These are phyloP conservation scores for Phrynocephalus vlangalii DNA, from an alignment of 2,797 vertebrate genomes.

Conservation along the genomic window DNA sequence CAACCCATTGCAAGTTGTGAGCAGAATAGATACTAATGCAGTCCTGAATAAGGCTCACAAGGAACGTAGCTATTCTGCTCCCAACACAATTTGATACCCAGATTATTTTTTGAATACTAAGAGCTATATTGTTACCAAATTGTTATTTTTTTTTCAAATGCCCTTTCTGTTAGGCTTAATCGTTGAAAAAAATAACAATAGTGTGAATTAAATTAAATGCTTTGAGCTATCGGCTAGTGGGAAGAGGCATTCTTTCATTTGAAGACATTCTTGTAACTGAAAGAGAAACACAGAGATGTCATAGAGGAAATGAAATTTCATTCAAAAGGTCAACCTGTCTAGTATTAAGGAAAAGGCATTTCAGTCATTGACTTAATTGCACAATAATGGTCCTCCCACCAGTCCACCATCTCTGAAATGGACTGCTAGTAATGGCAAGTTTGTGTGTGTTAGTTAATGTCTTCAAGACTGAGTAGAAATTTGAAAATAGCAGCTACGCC, in stretches of 20 bases:
- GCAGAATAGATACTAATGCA: neutral
- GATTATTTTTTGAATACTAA: neutral
- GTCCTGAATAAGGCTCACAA: neutral
- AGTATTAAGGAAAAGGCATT: neutral
- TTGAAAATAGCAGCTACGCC: neutral
- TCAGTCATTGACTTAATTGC: neutral
- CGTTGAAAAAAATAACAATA: neutral
- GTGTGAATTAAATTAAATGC: neutral
- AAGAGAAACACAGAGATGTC: neutral
- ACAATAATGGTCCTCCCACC: neutral
- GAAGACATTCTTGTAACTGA: neutral
- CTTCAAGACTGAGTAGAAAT: neutral
- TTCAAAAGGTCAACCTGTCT: neutral
- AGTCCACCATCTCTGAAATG: neutral
- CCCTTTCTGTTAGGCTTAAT: neutral
- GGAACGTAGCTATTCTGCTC: neutral
- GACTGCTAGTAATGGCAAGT: neutral
- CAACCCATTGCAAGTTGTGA: conserved; percentile 27
- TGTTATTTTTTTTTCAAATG: neutral
- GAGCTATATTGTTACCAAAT: neutral
- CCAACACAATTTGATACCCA: neutral
- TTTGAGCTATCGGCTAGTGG: neutral
- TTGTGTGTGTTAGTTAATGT: neutral
- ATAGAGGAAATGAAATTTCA: neutral
- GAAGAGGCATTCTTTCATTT: neutral